Evolutionary conservation across 2,888 invertebrate species (phyloP).

Genomic region (Chrysolina haemoptera): DNA sequence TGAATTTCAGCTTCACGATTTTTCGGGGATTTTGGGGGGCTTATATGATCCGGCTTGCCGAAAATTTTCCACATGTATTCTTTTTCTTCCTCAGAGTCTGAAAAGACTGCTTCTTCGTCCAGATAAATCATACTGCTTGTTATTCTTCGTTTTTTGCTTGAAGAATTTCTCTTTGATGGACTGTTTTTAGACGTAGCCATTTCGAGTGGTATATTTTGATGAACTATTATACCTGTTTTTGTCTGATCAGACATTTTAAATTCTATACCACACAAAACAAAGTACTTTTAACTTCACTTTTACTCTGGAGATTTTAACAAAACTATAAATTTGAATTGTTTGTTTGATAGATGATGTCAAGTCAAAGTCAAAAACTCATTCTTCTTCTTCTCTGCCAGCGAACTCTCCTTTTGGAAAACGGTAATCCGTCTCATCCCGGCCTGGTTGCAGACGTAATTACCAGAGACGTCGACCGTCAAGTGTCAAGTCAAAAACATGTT

Average conservation of each 20-base stretch:
- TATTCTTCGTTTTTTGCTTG: constrained; percentile 19
- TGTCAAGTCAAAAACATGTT: too few species aligned
- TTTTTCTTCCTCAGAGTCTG: constrained; percentile 43
- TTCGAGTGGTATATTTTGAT: not conserved
- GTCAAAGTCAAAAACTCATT: too few species aligned
- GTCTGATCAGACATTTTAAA: not conserved
- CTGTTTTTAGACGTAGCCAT: not conserved
- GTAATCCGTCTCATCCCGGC: too few species aligned
- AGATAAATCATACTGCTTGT: constrained; percentile 34
- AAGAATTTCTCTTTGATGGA: not conserved
- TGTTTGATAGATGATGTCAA: too few species aligned
- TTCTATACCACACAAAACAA: not conserved
- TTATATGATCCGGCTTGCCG: constrained; percentile 4
- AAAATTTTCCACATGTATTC: constrained; percentile 22
- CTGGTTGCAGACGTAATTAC: too few species aligned
- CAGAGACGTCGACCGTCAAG: too few species aligned
- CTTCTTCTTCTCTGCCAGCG: too few species aligned
- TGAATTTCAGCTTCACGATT: constrained; percentile 27
- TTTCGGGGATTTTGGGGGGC: not conserved
- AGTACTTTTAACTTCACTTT: too few species aligned
- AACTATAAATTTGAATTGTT: too few species aligned
- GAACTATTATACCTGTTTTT: not conserved
- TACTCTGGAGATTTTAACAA: too few species aligned
- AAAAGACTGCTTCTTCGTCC: constrained; percentile 43
- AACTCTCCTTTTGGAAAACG: too few species aligned